Base-by-base conservation (phyloP, 2,888 invertebrate genomes). In the Drosophila buzzatii region DNA sequence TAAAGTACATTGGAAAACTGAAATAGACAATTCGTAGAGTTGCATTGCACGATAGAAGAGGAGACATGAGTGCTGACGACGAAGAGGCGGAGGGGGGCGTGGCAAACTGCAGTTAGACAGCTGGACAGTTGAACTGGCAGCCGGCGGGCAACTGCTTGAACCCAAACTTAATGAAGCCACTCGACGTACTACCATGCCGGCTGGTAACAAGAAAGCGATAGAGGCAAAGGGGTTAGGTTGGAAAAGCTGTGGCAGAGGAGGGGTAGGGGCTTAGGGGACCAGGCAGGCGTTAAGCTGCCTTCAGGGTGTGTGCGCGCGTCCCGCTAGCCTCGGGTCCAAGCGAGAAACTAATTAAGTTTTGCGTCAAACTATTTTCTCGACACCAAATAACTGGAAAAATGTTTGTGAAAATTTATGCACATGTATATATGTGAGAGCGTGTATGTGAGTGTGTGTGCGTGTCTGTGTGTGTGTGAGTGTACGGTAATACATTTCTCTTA, bases 1-100 rank as follows among this genome's bases (percentile, higher is more conserved):
- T 85, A 85, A 85, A 85, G 86, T 86, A 86, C 89, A 85, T 88
- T 81, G 86, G 89, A 81, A 85, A 85, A 85, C 85, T 86, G 85
- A 85, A 88, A 88, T 79, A 88, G 86, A 88, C 85, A 85, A 83
- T 83, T 82, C 83, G 75, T 79, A 59, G 65, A 71, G 66, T 37
- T 70, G 47, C 37, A 42, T 3, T 31, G 35, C 51, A 23, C 20
- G 45, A 31, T 39, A 8, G 39, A 10, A 4, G 33, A 10, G 44
- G 12, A 10, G 42, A 27, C 27, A 27, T 27, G 10, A 18, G 16
- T 9, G 20, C 2, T 14, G 27, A 18, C 27, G 27, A 27, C 5
- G 23, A 4, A 1, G 6, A 27, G 27, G 6, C 0, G 23, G 20
- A 5, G 12, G 9, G n/a, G 1, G 53, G 42, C 44, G 39, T 14